A percentile compares a stretch with the other conserved stretches of the same genome.
phyloP scores from a whole-genome alignment of 2,113 vertebrate species.

The Sphaerodactylus townsendi region DNA sequence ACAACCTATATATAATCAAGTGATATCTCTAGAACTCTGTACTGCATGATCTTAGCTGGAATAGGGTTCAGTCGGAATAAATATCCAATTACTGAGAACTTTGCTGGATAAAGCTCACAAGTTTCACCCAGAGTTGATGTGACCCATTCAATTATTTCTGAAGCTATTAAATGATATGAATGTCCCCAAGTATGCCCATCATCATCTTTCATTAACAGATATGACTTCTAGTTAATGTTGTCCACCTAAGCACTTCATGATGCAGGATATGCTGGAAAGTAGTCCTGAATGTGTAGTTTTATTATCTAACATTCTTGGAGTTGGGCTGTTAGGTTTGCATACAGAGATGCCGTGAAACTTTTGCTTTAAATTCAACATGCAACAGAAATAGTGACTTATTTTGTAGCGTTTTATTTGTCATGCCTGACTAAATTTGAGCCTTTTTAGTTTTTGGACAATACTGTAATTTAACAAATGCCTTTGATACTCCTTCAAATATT shows the following conservation, averaged over 20 bases:
- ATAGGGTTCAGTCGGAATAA: not conserved
- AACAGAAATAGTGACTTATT: constrained; percentile 61
- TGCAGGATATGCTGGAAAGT: constrained; percentile 34
- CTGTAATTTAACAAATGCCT: constrained; percentile 46
- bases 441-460: constrained; percentile 55
- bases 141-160: constrained; percentile 47
- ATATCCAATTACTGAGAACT: constrained; percentile 13
- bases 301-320: not conserved
- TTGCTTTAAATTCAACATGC: constrained; percentile 62
- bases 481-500: not conserved
- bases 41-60: constrained; percentile 16
- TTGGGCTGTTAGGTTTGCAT: constrained; percentile 35
- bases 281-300: constrained; percentile 45
- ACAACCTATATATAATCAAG: constrained; percentile 18
- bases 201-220: constrained; percentile 37
- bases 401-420: constrained; percentile 58
- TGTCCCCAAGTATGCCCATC: constrained; percentile 29
- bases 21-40: constrained; percentile 22
- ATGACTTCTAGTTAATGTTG: constrained; percentile 24
- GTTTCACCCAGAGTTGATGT: constrained; percentile 16
- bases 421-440: constrained; percentile 46
- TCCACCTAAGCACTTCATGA: constrained; percentile 47
- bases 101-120: constrained; percentile 32
- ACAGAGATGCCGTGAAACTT: constrained; percentile 57
- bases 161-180: constrained; percentile 54